Conservation (phyloP, 2,888 invertebrate genomes). For the Pasiphila rectangulata region DNA sequence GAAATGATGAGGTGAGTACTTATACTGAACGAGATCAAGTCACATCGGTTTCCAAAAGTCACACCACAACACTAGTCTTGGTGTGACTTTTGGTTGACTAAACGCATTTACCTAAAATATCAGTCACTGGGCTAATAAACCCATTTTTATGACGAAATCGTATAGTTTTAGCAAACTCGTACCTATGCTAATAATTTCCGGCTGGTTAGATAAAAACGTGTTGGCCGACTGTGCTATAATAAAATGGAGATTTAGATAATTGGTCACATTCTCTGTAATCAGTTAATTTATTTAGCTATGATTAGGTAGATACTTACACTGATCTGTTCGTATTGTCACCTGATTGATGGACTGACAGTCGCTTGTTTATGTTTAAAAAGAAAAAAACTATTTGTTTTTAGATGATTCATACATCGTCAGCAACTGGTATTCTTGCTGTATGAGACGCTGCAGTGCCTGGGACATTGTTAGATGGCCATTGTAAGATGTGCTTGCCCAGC, state of each 20-base stretch:
- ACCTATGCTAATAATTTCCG: slow-evolving; percentile 43
- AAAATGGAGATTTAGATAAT: slow-evolving; percentile 28
- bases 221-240: slow-evolving; percentile 35
- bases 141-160: slow-evolving; percentile 31
- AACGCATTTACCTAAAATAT: no score
- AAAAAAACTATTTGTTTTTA: no score
- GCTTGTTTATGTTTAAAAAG: background rate
- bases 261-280: slow-evolving; percentile 22
- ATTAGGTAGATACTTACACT: background rate
- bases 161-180: slow-evolving; percentile 40
- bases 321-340: background rate
- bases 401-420: no score
- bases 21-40: no score
- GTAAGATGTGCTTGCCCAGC: no score
- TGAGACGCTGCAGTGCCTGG: no score
- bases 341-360: background rate
- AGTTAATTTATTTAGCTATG: slow-evolving; percentile 24
- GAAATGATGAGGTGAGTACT: no score
- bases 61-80: no score
- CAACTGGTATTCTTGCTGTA: no score
- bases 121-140: background rate
- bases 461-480: no score
- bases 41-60: no score
- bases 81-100: no score
- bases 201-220: slow-evolving; percentile 37